These are phyloP conservation scores for Drosophila atroscutellata DNA, from an alignment of 2,888 invertebrate species.

Conservation along the genomic window DNA sequence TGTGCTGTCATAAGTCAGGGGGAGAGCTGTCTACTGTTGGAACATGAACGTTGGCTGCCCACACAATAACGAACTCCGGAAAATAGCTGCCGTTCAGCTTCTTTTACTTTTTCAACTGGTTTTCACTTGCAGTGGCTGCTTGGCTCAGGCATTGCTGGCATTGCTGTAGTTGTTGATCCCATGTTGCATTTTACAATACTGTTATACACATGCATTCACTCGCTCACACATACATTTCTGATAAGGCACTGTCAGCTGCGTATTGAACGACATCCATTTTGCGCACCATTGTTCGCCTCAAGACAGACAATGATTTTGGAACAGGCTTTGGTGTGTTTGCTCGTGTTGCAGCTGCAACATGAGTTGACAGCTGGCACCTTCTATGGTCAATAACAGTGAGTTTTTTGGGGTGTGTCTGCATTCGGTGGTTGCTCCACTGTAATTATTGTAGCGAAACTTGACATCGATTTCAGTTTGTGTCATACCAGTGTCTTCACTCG, in stretches of 20 bases:
- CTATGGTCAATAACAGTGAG: slow-evolving; percentile 9
- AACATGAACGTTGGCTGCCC: slow-evolving; percentile 12
- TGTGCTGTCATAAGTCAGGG: slow-evolving; percentile 28
- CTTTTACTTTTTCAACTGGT: slow-evolving; percentile 9
- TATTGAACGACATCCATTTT: slow-evolving; percentile 73
- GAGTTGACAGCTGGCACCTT: slow-evolving; percentile 49
- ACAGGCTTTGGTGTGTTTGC: slow-evolving; percentile 23
- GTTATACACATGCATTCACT: slow-evolving; percentile 14
- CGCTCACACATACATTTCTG: slow-evolving; percentile 21
- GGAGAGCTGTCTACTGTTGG: neutral
- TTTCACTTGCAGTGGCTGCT: slow-evolving; percentile 24
- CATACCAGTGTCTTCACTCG: slow-evolving; percentile 45
- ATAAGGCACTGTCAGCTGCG: slow-evolving; percentile 67
- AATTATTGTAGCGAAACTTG: slow-evolving; percentile 64
- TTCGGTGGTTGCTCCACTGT: slow-evolving; percentile 39
- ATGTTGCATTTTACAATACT: slow-evolving; percentile 40
- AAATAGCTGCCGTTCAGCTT: slow-evolving; percentile 14
- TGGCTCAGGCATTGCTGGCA: neutral
- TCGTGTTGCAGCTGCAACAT: slow-evolving; percentile 42
- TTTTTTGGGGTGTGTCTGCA: slow-evolving; percentile 24
- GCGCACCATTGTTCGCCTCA: slow-evolving; percentile 60
- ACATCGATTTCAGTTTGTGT: slow-evolving; percentile 58
- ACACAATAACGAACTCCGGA: slow-evolving; percentile 11
- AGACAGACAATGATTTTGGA: slow-evolving; percentile 52
- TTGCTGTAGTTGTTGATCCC: slow-evolving; percentile 26